phyloP scores from a whole-genome alignment of 2,113 vertebrate species.

The Nothocercus nigrocapillus region DNA sequence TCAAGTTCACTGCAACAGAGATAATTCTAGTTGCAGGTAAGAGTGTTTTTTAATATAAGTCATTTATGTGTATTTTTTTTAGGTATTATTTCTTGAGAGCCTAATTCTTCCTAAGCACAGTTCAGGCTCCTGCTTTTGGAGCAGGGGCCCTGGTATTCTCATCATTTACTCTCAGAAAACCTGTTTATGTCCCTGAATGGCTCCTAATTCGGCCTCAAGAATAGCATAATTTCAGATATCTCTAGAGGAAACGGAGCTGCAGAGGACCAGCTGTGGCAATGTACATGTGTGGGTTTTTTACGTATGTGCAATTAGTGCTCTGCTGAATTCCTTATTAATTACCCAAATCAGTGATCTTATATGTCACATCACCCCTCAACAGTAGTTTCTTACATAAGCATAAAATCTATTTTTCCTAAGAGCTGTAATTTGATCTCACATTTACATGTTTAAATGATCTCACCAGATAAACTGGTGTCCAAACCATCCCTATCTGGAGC shows the following conservation, averaged over 20 bases:
- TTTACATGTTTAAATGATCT: neutral
- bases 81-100: neutral
- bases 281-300: neutral
- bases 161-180: neutral
- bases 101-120: slow-evolving; percentile 20
- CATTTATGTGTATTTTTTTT: slow-evolving; percentile 25
- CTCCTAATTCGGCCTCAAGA: neutral
- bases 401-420: neutral
- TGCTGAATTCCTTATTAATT: neutral
- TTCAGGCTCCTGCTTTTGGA: neutral
- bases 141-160: neutral
- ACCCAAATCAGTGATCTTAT: neutral
- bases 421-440: neutral
- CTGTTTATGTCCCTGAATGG: neutral
- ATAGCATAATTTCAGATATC: neutral
- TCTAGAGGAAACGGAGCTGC: neutral
- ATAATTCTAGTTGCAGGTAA: slow-evolving; percentile 24
- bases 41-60: neutral
- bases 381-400: neutral
- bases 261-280: neutral
- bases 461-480: neutral
- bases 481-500: neutral
- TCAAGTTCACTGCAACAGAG: slow-evolving; percentile 7
- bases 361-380: neutral
- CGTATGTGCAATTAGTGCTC: neutral